Percentiles rank a stretch among this genome's conserved stretches.
phyloP scores from a whole-genome alignment of 53 echinoderm and acorn worm genomes.

The Patiria pectinifera region DNA sequence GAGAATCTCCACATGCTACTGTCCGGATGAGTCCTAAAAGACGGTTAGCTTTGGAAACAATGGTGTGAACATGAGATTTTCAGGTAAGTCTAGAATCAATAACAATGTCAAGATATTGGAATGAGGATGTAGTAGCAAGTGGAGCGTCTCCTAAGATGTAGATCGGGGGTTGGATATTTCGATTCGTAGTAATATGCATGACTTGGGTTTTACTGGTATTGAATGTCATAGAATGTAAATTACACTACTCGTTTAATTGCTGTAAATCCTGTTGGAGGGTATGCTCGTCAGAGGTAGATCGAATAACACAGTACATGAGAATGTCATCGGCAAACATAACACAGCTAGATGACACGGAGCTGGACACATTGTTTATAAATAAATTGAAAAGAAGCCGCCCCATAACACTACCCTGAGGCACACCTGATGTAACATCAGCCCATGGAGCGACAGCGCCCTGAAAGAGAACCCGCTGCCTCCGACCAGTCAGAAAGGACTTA shows the following conservation, averaged over 20 bases:
- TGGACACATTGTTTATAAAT: neutral
- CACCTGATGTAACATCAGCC: conserved; percentile 3
- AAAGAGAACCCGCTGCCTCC: conserved; percentile 39
- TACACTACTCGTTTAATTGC: neutral
- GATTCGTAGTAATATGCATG: no score
- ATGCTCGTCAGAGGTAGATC: neutral
- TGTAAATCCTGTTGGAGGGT: neutral
- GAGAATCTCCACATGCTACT: no score
- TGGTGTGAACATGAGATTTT: no score
- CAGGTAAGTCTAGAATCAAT: no score
- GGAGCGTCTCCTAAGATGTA: no score
- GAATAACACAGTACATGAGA: neutral
- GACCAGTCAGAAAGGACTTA: conserved; percentile 4
- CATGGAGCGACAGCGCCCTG: neutral
- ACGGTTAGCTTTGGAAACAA: no score
- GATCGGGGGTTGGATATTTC: no score
- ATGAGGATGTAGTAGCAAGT: no score
- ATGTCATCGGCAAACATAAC: conserved; percentile 15
- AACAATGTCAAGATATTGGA: no score
- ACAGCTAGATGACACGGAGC: neutral
- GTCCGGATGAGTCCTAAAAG: no score
- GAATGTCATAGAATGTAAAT: neutral
- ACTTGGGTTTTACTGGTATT: no score
- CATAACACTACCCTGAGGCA: conserved; percentile 26
- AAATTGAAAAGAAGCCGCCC: conserved; percentile 9